Evolutionary conservation across 2,797 vertebrate species (phyloP), one percentile per base, ranked within the genome.

Genomic region (Discoglossus pictus): DNA sequence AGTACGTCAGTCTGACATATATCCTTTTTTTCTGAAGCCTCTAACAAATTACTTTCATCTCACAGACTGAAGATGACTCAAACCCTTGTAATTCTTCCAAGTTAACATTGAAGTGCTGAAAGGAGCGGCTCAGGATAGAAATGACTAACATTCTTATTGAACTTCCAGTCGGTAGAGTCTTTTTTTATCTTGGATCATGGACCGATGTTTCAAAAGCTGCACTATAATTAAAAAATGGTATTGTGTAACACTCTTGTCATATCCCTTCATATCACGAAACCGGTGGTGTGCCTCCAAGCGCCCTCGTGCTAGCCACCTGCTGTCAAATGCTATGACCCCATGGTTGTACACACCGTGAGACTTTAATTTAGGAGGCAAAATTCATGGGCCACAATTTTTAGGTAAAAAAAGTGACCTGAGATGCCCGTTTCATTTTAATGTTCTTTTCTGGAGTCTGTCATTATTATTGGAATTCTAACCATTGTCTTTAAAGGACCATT

Each of bases 21-120:
- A 34, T 6, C 6, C 20, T 44, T 34, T 58, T 40, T 34, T 44
- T n/a, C n/a, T 10, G 3, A 60, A 7, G 20, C n/a, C 47, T 46
- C 20, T 6, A 54, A 61, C 38, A 61, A 54, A 69, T 46, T 10
- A 62, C 58, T 52, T 36, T 68, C 56, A 54, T 39, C 38, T 54
- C 39, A 25, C 27, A 46, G 16, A 34, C 16, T 23, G 23, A 54
- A 35, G 16, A 63, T n/a, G 51, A 34, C 25, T 71, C 42, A 48
- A 48, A 24, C 2, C 42, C 27, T 20, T 15, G 31, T 18, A 50
- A 47, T 48, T 23, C 51, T 43, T 55, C 44, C 23, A 39, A 31
- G 13, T 50, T 70, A 24, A 44, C 67, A 71, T 39, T 7, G 13
- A 64, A 20, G 18, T 50, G 67, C 17, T 34, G 34, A 63, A 63